These are phyloP conservation scores for Mythimna ferrago DNA, from an alignment of 2,888 invertebrate genomes.

Conservation along the genomic window DNA sequence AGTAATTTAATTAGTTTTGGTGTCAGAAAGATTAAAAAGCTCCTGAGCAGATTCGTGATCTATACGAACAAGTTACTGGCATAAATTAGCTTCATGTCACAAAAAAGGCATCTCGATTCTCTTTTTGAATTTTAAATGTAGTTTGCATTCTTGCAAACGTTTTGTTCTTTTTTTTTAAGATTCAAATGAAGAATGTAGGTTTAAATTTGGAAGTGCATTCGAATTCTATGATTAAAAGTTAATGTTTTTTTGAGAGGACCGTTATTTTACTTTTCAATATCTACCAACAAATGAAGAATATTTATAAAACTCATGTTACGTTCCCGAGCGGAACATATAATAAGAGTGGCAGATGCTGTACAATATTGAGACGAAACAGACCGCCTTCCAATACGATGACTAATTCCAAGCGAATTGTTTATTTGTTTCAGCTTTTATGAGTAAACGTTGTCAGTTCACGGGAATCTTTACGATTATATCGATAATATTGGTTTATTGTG, in stretches of 20 bases:
- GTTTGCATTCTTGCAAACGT: conserved; percentile 49
- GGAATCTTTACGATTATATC: conserved; percentile 66
- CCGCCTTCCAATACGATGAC: conserved; percentile 72
- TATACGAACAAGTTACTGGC: conserved; percentile 57
- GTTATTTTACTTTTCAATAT: conserved; percentile 23
- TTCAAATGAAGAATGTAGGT: conserved; percentile 35
- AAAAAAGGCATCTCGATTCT: conserved; percentile 52
- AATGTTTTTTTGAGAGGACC: conserved; percentile 2
- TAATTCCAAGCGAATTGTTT: conserved; percentile 77
- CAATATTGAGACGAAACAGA: conserved; percentile 81
- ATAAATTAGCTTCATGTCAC: conserved; percentile 61
- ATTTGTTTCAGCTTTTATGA: conserved; percentile 82
- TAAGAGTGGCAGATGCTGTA: conserved; percentile 71
- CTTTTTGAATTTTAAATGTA: conserved; percentile 57
- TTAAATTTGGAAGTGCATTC: conserved; percentile 40
- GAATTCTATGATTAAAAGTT: conserved; percentile 36
- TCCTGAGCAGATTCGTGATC: conserved; percentile 61
- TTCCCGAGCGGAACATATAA: conserved; percentile 59
- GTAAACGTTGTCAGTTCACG: conserved; percentile 78
- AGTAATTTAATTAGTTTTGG: conserved; percentile 65
- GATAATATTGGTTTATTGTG: conserved; percentile 64
- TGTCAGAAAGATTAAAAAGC: conserved; percentile 66
- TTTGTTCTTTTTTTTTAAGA: conserved; percentile 40
- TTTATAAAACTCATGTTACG: conserved; percentile 63
- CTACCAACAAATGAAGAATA: conserved; percentile 18